Percentiles rank a stretch among this genome's conserved stretches.
phyloP scores from a whole-genome alignment of 2,797 vertebrate genomes.

The Artibeus jamaicensis region DNA sequence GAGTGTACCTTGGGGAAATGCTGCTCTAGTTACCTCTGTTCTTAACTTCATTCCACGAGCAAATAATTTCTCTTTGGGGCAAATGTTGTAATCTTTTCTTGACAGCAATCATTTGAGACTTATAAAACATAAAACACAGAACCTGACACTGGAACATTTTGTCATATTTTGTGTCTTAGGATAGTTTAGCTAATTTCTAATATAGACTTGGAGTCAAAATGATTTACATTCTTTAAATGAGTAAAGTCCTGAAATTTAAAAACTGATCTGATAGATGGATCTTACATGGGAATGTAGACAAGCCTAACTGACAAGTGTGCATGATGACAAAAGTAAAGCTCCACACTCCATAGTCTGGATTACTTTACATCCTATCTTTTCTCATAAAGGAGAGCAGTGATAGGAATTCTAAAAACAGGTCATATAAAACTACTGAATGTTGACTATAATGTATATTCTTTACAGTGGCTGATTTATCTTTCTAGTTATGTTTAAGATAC shows the following conservation, averaged over 20 bases:
- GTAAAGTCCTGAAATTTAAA: background rate
- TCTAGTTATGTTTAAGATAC: slow-evolving; percentile 38
- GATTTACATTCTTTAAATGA: background rate
- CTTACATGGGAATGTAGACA: background rate
- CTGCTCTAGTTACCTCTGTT: background rate
- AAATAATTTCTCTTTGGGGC: slow-evolving; percentile 2
- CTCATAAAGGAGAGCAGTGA: background rate
- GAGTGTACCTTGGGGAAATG: background rate
- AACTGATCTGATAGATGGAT: background rate
- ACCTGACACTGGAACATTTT: background rate
- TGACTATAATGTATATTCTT: background rate
- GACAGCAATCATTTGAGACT: background rate
- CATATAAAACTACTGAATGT: background rate
- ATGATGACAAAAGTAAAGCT: background rate
- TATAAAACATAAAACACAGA: slow-evolving; percentile 11
- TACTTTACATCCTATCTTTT: background rate
- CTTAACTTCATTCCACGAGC: background rate
- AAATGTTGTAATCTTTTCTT: background rate
- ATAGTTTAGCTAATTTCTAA: slow-evolving; percentile 17
- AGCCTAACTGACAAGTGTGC: background rate
- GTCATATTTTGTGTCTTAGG: background rate
- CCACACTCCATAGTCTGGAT: background rate
- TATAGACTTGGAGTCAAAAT: background rate
- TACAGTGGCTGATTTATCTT: slow-evolving; percentile 14
- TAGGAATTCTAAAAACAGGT: background rate